Conservation (phyloP, 2,797 vertebrate genomes). For the Parotocinclus haroldoi region DNA sequence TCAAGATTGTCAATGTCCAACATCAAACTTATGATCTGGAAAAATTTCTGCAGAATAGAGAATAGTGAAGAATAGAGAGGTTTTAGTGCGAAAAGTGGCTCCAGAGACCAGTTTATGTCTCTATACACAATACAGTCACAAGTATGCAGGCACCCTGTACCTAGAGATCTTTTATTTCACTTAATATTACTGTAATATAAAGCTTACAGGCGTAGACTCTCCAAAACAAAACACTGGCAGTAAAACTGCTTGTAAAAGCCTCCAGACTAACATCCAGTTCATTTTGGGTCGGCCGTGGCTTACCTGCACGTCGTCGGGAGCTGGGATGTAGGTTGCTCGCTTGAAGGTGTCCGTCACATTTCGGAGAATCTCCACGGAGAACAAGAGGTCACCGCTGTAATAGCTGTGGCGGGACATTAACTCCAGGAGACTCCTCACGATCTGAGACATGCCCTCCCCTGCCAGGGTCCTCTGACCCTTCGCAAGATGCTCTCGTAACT, state of each 20-base stretch:
- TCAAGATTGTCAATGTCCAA: slow-evolving; percentile 91
- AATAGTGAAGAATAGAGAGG: background rate
- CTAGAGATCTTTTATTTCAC: too few species aligned
- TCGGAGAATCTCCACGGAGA: slow-evolving; percentile 98
- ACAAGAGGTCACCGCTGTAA: slow-evolving; percentile 97
- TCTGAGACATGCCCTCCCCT: slow-evolving; percentile 97
- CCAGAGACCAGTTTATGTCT: too few species aligned
- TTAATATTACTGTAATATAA: too few species aligned
- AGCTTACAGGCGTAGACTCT: too few species aligned
- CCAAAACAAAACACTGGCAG: too few species aligned
- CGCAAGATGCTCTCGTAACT: slow-evolving; percentile 97
- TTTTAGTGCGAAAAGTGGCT: background rate
- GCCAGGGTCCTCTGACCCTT: slow-evolving; percentile 99
- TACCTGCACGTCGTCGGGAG: slow-evolving; percentile 95
- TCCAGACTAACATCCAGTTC: too few species aligned
- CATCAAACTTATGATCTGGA: slow-evolving; percentile 97
- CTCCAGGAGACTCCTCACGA: slow-evolving; percentile 95
- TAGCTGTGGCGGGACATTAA: slow-evolving; percentile 91
- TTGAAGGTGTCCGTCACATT: slow-evolving; percentile 99
- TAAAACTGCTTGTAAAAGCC: too few species aligned
- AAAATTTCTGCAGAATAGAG: slow-evolving; percentile 82
- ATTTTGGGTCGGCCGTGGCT: background rate
- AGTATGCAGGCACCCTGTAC: too few species aligned
- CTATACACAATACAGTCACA: too few species aligned
- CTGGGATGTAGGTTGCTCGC: slow-evolving; percentile 96